These are phyloP conservation scores for Spea multiplicata DNA, from an alignment of 2,113 vertebrate genomes.

Conservation along the genomic window DNA sequence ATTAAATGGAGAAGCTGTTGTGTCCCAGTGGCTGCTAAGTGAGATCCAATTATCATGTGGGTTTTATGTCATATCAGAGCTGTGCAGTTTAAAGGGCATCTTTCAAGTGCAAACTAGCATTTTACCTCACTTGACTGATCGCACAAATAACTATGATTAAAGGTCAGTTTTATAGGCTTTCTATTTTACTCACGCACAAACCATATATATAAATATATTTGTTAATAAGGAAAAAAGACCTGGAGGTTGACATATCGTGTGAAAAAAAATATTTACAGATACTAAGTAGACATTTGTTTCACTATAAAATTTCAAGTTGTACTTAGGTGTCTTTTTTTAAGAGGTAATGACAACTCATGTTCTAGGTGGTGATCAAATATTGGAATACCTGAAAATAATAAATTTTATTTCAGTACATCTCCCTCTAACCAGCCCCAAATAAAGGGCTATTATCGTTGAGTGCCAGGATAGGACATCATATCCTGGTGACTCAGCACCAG, in stretches of 20 bases:
- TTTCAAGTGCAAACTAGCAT: constrained; percentile 59
- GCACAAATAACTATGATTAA: constrained; percentile 63
- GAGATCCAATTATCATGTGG: constrained; percentile 45
- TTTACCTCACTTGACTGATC: constrained; percentile 58
- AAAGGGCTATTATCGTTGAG: too few species aligned
- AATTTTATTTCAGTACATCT: too few species aligned
- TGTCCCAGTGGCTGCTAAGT: constrained; percentile 41
- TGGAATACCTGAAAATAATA: too few species aligned
- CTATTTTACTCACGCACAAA: constrained; percentile 52
- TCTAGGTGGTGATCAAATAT: too few species aligned
- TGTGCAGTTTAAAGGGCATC: constrained; percentile 60
- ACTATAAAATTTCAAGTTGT: constrained; percentile 50
- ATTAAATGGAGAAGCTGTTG: constrained; percentile 44
- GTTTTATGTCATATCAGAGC: constrained; percentile 57
- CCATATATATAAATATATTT: constrained; percentile 51
- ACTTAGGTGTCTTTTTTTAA: background rate
- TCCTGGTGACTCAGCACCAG: too few species aligned
- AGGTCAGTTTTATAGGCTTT: constrained; percentile 61
- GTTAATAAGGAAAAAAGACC: constrained; percentile 42
- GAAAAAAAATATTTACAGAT: constrained; percentile 52
- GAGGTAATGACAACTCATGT: too few species aligned
- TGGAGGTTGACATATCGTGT: constrained; percentile 57
- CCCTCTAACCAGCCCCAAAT: too few species aligned
- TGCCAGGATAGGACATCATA: too few species aligned
- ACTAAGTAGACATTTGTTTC: constrained; percentile 55